phyloP scores from a whole-genome alignment of 1,140 invertebrate species.

The Aphelenchoides fujianensis region DNA sequence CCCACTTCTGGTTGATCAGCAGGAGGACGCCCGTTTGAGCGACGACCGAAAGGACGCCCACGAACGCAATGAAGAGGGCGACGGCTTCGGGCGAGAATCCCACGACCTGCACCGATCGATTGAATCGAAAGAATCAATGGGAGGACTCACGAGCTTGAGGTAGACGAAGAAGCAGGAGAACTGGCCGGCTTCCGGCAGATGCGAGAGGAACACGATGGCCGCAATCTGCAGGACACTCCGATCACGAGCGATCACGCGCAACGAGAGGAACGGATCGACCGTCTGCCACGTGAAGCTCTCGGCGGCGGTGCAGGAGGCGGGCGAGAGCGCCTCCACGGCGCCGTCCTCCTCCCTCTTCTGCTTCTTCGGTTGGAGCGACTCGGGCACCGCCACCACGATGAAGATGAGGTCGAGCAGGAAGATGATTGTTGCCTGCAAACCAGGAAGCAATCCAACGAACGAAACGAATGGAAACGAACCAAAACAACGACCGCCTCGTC shows the following conservation, averaged over 20 bases:
- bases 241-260: conserved; percentile 88
- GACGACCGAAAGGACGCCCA: conserved; percentile 90
- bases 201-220: conserved; percentile 92
- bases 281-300: conserved; percentile 74
- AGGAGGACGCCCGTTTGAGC: conserved; percentile 81
- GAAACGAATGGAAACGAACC: conserved; percentile 42
- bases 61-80: conserved; percentile 92
- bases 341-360: neutral
- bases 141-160: conserved; percentile 80
- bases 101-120: conserved; percentile 77
- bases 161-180: conserved; percentile 99
- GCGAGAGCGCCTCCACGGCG: conserved; percentile 66
- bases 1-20: conserved; percentile 82
- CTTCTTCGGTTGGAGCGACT: conserved; percentile 71
- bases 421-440: conserved; percentile 75
- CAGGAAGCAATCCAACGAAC: neutral
- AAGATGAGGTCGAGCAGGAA: conserved; percentile 95
- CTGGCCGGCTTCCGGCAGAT: conserved; percentile 93
- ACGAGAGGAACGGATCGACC: conserved; percentile 90
- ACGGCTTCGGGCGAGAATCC: conserved; percentile 90
- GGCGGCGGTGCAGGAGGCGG: conserved; percentile 2
- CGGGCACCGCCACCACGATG: conserved; percentile 93
- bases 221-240: conserved; percentile 92
- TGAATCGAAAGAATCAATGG: no score
- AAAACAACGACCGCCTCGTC: conserved; percentile 91